Percentiles rank a stretch among this genome's conserved stretches.
phyloP scores from a whole-genome alignment of 2,888 invertebrate species.

The Pseudococcus longispinus region DNA sequence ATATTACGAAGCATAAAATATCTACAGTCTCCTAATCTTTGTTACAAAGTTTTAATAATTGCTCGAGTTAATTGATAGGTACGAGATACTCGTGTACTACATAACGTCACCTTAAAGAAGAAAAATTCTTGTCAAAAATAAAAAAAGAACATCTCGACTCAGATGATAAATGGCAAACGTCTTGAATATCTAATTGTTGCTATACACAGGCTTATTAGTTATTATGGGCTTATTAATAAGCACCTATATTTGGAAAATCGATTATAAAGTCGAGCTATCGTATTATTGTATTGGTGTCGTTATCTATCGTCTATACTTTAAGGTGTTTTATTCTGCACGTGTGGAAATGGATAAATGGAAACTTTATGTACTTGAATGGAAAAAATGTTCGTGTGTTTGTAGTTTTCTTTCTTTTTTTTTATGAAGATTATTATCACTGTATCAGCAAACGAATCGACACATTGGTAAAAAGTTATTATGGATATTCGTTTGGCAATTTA shows the following conservation, averaged over 20 bases:
- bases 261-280: constrained; percentile 10
- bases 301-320: not conserved
- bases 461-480: not conserved
- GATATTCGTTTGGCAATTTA: not conserved
- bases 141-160: not conserved
- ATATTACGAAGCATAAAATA: not conserved
- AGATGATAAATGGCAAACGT: not conserved
- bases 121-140: not conserved
- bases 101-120: not conserved
- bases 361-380: not conserved
- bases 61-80: not conserved
- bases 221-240: not conserved
- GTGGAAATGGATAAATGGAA: not conserved
- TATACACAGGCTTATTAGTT: not conserved
- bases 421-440: not conserved
- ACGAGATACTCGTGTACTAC: not conserved
- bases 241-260: constrained; percentile 24
- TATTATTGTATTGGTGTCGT: constrained; percentile 3
- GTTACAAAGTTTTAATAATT: not conserved
- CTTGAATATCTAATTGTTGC: not conserved
- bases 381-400: not conserved
- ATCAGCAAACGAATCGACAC: not conserved
- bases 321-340: not conserved
- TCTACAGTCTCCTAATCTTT: not conserved
- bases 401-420: not conserved